phyloP scores from a whole-genome alignment of 64 coral and sea anemone genomes.

The Porites australiensis region DNA sequence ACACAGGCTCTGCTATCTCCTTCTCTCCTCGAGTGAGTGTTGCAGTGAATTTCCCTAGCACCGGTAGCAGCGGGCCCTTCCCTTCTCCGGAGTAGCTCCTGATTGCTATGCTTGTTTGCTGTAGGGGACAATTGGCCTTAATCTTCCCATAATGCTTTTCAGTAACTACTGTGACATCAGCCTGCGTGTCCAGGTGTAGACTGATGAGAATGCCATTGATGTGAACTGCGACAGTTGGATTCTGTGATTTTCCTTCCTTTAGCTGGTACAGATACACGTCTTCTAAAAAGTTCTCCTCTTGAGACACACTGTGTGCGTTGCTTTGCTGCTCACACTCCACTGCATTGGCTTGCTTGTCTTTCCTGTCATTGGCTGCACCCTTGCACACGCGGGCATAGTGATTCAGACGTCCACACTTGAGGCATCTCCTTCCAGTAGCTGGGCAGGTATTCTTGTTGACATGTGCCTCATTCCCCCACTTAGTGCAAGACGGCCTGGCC shows the following conservation, averaged over 20 bases:
- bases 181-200: conserved; percentile 68
- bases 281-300: conserved; percentile 34
- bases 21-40: conserved; percentile 23
- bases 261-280: conserved; percentile 32
- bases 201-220: conserved; percentile 57
- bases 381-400: conserved; percentile 56
- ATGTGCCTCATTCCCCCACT: conserved; percentile 25
- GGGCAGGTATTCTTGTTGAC: not conserved
- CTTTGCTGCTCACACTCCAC: conserved; percentile 26
- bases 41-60: conserved; percentile 24
- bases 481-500: not conserved
- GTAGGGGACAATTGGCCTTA: not conserved
- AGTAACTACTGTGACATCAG: conserved; percentile 52
- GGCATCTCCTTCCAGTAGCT: conserved; percentile 16
- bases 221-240: conserved; percentile 1
- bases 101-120: not conserved
- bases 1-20: conserved; percentile 4
- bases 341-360: conserved; percentile 27
- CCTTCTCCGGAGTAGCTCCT: conserved; percentile 40
- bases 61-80: conserved; percentile 1
- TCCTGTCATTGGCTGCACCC: not conserved
- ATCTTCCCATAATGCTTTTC: conserved; percentile 53
- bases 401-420: conserved; percentile 26
- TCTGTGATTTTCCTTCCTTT: not conserved
- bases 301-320: not conserved